These are phyloP conservation scores for Yponomeuta sedellus DNA, from an alignment of 2,888 invertebrate genomes.

Conservation along the genomic window DNA sequence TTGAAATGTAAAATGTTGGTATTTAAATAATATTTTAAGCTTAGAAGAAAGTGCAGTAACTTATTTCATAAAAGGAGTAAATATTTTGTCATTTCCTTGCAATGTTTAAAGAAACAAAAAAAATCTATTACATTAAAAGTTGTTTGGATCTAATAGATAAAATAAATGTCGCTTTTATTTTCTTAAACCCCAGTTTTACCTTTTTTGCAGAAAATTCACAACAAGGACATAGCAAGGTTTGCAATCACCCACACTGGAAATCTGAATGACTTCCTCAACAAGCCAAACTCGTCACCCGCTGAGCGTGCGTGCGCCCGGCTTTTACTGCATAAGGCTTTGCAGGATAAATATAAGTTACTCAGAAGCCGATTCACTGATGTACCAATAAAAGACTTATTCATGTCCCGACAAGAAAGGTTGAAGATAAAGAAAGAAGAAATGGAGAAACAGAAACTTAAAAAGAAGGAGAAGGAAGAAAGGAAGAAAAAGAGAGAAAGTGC, in stretches of 20 bases:
- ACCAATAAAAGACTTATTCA: slow-evolving; percentile 58
- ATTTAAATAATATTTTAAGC: too few relatives aligned
- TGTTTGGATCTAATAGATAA: too few relatives aligned
- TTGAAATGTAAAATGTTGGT: too few relatives aligned
- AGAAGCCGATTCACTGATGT: slow-evolving; percentile 52
- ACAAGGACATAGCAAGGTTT: slow-evolving; percentile 58
- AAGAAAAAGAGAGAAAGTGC: slow-evolving; percentile 18
- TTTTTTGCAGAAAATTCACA: slow-evolving; percentile 61
- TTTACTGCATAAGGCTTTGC: slow-evolving; percentile 55
- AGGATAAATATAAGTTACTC: slow-evolving; percentile 56
- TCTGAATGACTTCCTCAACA: slow-evolving; percentile 51
- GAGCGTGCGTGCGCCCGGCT: slow-evolving; percentile 62
- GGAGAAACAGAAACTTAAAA: slow-evolving; percentile 52
- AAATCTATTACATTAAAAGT: too few relatives aligned
- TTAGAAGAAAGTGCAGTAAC: too few relatives aligned
- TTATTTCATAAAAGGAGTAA: too few relatives aligned
- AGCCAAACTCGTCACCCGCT: slow-evolving; percentile 49
- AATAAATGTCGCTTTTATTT: too few relatives aligned
- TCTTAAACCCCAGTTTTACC: too few relatives aligned
- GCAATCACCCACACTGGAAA: slow-evolving; percentile 56
- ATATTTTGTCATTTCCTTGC: too few relatives aligned
- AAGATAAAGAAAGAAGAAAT: slow-evolving; percentile 59
- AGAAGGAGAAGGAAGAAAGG: slow-evolving; percentile 31
- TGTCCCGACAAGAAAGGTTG: slow-evolving; percentile 60
- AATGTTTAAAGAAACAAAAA: too few relatives aligned